Evolutionary conservation across 2,797 vertebrate genomes (phyloP).

Genomic region (Dallia pectoralis): DNA sequence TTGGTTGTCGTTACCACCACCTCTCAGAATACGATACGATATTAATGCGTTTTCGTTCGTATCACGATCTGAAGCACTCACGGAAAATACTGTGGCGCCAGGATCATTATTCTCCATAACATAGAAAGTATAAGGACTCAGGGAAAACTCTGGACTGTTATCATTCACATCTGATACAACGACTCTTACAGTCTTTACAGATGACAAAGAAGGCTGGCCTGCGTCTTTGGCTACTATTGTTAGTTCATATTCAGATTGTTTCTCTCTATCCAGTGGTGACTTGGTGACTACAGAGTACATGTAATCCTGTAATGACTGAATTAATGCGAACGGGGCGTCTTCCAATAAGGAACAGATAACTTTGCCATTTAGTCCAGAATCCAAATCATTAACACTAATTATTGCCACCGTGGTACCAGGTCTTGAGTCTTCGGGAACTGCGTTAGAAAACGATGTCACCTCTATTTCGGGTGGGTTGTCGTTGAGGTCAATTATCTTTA

Average conservation of each 20-base stretch:
- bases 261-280: conserved; percentile 40
- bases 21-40: conserved; percentile 35
- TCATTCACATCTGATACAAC: conserved; percentile 51
- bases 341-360: conserved; percentile 31
- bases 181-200: conserved; percentile 34
- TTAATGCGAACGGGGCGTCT: conserved; percentile 36
- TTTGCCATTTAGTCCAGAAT: conserved; percentile 49
- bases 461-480: conserved; percentile 41
- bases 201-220: conserved; percentile 39
- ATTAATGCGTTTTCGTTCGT: conserved; percentile 39
- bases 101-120: conserved; percentile 49
- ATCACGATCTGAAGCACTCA: conserved; percentile 39
- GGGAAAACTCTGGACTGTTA: conserved; percentile 43
- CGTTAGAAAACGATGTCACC: conserved; percentile 29
- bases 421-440: conserved; percentile 29
- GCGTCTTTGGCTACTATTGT: conserved; percentile 41
- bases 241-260: conserved; percentile 39
- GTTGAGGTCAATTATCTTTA: conserved; percentile 39
- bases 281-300: conserved; percentile 49
- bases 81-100: conserved; percentile 41
- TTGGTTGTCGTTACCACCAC: conserved; percentile 17
- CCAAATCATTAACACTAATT: conserved; percentile 43
- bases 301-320: conserved; percentile 29
- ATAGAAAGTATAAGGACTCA: conserved; percentile 37
- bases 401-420: conserved; percentile 38